Evolutionary conservation across 2,113 vertebrate genomes (phyloP), one percentile per base, ranked within the genome.

Genomic region (Ciconia maguari): DNA sequence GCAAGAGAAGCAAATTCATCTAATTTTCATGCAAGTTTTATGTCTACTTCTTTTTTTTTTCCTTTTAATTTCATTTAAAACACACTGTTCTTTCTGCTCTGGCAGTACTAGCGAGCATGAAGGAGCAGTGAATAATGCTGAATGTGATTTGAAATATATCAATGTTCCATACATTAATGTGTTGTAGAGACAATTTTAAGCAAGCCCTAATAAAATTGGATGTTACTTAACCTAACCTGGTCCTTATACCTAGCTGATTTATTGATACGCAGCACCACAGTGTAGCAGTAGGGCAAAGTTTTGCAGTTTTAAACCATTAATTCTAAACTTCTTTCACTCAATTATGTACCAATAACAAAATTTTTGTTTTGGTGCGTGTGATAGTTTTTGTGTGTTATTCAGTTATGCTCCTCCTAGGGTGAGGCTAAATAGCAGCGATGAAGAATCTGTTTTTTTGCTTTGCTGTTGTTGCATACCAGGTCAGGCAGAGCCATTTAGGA

Each of bases 21-120:
- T 87, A 62, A 93, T 95, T 96, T 97, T 76, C 84, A 92, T 92
- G 83, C 62, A 96, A 94, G 77, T 1, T 92, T 77, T 68, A 83
- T 62, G 41, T 62, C 36, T 74, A 25, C 2, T 25, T 30, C 62
- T 58, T 54, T 68, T 62, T 83, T 82, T 76, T 42, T 29, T 3
- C 3, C 15, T 85, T 90, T 89, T 38, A 55, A 41, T 87, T 93
- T 91, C 13, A 75, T 69, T 92, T 94, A 90, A 42, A 84, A 57
- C 16, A 70, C 19, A 62, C 7, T 49, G 6, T 95, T 96, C 11
- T 83, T 69, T 81, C 55, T 78, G 18, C 44, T 94, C 34, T 89
- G 58, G 27, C 51, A 85, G 22, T 46, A 58, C 54, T 62, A 81
- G 30, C 15, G 91, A 81, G 12, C 25, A 79, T 54, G 24, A 91